Evolutionary conservation across 2,888 invertebrate species (phyloP).

Genomic region (Chouioia cunea): DNA sequence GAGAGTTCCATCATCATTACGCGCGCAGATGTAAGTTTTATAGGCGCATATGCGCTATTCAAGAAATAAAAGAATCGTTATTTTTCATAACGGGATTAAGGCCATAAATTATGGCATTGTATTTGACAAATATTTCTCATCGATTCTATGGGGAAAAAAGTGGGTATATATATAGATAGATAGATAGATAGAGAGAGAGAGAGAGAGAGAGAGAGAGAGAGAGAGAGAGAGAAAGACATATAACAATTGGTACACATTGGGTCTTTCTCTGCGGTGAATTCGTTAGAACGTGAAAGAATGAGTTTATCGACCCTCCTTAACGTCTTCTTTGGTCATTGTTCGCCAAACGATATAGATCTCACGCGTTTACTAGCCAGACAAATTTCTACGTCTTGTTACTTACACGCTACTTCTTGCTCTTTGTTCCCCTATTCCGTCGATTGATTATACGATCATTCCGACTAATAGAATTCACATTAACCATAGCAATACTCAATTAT

Average conservation of each 20-base stretch:
- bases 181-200: not conserved
- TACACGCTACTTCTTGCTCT: not conserved
- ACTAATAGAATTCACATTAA: too few species aligned
- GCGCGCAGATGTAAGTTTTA: too few species aligned
- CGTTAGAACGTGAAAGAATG: conserved; percentile 21
- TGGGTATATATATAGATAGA: not conserved
- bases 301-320: conserved; percentile 35
- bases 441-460: too few species aligned
- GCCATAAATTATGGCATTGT: conserved; percentile 29
- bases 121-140: conserved; percentile 40
- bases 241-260: not conserved
- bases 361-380: not conserved
- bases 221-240: too few species aligned
- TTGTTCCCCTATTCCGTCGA: too few species aligned
- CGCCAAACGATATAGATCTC: not conserved
- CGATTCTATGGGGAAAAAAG: not conserved
- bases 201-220: too few species aligned
- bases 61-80: conserved; percentile 9
- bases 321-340: conserved; percentile 26
- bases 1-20: too few species aligned
- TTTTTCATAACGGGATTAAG: conserved; percentile 25
- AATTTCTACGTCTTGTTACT: not conserved
- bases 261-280: conserved; percentile 3
- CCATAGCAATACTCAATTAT: too few species aligned
- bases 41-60: not conserved